Evolutionary conservation across 2,797 vertebrate genomes (phyloP).

Genomic region (Hoplostethus mediterraneus): DNA sequence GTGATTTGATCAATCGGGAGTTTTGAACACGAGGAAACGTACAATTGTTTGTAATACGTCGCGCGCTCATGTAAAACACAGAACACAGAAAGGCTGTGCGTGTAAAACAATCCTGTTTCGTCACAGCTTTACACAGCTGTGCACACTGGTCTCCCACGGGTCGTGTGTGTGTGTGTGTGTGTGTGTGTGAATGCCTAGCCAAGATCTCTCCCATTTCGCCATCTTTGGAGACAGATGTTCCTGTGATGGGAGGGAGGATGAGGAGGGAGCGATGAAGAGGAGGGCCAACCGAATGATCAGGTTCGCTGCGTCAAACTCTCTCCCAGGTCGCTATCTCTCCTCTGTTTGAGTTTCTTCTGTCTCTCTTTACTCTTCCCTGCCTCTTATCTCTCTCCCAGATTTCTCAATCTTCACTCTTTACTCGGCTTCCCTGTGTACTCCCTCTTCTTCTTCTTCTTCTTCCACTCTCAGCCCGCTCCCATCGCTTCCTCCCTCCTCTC

Average conservation of each 20-base stretch:
- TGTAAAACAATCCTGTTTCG: slow-evolving; percentile 34
- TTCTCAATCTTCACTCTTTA: slow-evolving; percentile 58
- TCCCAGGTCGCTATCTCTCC: slow-evolving; percentile 36
- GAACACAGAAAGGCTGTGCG: slow-evolving; percentile 15
- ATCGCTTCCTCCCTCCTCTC: not conserved
- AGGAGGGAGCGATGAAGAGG: slow-evolving; percentile 57
- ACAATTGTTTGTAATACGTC: not conserved
- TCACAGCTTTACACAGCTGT: slow-evolving; percentile 43
- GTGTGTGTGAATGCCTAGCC: slow-evolving; percentile 54
- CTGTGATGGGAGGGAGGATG: slow-evolving; percentile 74
- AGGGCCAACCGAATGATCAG: slow-evolving; percentile 63
- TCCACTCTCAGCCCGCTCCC: slow-evolving; percentile 46
- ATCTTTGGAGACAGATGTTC: slow-evolving; percentile 80
- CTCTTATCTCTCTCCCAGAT: slow-evolving; percentile 59
- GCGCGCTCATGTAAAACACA: slow-evolving; percentile 13
- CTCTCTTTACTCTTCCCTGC: slow-evolving; percentile 38
- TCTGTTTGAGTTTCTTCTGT: slow-evolving; percentile 39
- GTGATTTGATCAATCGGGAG: slow-evolving; percentile 1
- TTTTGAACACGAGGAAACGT: not conserved
- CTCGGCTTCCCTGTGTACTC: slow-evolving; percentile 24
- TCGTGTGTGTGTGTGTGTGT: slow-evolving; percentile 43
- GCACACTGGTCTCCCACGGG: slow-evolving; percentile 48
- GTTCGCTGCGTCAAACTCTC: slow-evolving; percentile 43
- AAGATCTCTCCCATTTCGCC: slow-evolving; percentile 73
- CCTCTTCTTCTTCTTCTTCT: too few species aligned